Base-by-base conservation (phyloP, 2,113 vertebrate genomes). In the Mugil cephalus region DNA sequence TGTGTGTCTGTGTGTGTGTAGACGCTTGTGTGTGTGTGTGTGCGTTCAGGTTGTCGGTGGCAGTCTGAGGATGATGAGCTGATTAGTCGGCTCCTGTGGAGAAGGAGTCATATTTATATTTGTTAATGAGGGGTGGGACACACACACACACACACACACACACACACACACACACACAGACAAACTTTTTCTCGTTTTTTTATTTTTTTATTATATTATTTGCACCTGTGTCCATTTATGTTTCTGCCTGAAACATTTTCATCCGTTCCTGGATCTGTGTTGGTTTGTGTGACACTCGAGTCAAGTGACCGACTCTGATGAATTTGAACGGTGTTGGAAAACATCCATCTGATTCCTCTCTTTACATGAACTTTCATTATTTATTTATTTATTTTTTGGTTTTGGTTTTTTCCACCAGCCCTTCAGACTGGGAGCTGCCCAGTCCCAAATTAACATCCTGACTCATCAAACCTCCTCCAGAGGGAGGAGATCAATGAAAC, bases 61-160 rank as follows among this genome's bases (percentile, higher is more conserved):
- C 64, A 71, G 73, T 74, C 53, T 76, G 58, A 80, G 73, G 82
- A 70, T 61, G 82, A 87, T 83, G 82, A 71, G 67, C 59, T 82
- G 72, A 84, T 87, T 84, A 74, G 59, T 60, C 17, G 50, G 5
- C 73, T 43, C 71, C 77, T 69, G 58, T 63, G 63, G 74, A 69
- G 74, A 67, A 59, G 59, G 15, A 18, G 63, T 62, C 6, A 4
- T 56, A 52, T 30, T 81, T 47, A 64, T 65, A 58, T n/a, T 54
- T 30, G 14, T 82, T 66, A 76, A 64, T 66, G 19, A 42, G 42
- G 17, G 64, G 18, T 42, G 19, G 68, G 21, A 50, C 1, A 18
- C 8, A 61, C 18, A 48, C 19, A 58, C 34, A 60, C 47, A 64
- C 21, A 69, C 8, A 35, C 36, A 42, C 15, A 45, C 35, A 67